A percentile compares a stretch with the other conserved stretches of the same genome.
These are phyloP conservation scores for Hemaris fuciformis DNA, from an alignment of 2,888 invertebrate species.

Conservation along the genomic window DNA sequence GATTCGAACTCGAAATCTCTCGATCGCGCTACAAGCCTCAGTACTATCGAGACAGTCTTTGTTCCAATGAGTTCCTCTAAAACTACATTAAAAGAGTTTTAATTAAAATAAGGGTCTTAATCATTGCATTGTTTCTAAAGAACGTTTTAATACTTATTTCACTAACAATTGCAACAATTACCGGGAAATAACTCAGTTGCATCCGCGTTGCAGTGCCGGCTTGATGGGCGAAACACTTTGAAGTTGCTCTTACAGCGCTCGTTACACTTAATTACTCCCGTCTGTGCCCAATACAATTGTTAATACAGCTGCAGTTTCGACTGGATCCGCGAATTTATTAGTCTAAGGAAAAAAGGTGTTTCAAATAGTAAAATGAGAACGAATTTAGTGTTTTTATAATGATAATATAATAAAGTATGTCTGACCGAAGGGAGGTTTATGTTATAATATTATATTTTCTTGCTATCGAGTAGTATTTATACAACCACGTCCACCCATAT, in stretches of 20 bases:
- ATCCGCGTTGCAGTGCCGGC: neutral
- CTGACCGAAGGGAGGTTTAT: too few relatives aligned
- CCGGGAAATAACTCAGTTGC: neutral
- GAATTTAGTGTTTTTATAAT: too few relatives aligned
- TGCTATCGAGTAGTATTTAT: too few relatives aligned
- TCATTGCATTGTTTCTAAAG: neutral
- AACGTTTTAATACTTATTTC: neutral
- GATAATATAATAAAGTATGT: too few relatives aligned
- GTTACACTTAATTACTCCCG: neutral
- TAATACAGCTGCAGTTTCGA: neutral
- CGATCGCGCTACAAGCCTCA: too few relatives aligned
- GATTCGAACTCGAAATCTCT: too few relatives aligned
- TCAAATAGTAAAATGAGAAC: too few relatives aligned
- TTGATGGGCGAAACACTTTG: constrained; percentile 6
- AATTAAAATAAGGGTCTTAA: neutral
- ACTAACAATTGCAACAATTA: neutral
- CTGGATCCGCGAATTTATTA: neutral
- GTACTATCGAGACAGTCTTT: too few relatives aligned
- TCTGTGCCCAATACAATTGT: neutral
- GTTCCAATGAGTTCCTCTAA: neutral
- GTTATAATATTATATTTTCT: too few relatives aligned
- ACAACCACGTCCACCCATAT: too few relatives aligned
- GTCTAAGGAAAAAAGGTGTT: too few relatives aligned
- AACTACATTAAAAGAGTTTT: neutral
- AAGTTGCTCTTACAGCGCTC: neutral